Evolutionary conservation across 2,113 vertebrate species (phyloP).

Genomic region (Xenopus tropicalis): UCB_Xtro_10.0 CM004446.2:24084001-24084500

Average conservation of each 20-base stretch:
- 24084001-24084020: no score
- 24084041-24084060: no score
- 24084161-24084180: constrained; percentile 67
- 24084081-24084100: neutral
- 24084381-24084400: constrained; percentile 32
- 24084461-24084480: neutral
- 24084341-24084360: constrained; percentile 47
- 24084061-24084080: no score
- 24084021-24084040: no score
- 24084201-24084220: constrained; percentile 6
- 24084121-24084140: constrained; percentile 75
- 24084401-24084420: constrained; percentile 40
- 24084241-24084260: neutral
- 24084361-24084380: constrained; percentile 36
- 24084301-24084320: neutral
- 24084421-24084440: constrained; percentile 41
- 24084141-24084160: constrained; percentile 78
- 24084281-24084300: neutral
- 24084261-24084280: neutral
- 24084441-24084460: constrained; percentile 38
- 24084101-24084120: constrained; percentile 71
- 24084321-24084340: constrained; percentile 40
- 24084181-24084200: neutral
- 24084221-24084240: constrained; percentile 30
- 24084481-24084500: neutral